Conservation (phyloP, 2,888 invertebrate species). For the Poecilobothrus nobilitatus region DNA sequence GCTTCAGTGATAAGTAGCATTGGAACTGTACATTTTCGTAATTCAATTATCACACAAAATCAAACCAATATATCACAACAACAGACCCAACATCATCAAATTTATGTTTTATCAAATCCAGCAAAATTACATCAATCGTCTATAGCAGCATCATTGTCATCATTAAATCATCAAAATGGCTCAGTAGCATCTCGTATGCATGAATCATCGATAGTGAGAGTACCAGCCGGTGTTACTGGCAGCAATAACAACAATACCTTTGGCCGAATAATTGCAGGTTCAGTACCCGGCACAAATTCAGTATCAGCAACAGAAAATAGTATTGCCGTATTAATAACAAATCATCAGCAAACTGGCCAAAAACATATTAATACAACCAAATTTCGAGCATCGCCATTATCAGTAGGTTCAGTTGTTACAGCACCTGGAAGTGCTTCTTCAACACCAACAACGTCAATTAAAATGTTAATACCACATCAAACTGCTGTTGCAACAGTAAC, state of each 20-base stretch:
- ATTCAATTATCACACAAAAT: conserved; percentile 9
- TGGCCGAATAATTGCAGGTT: conserved; percentile 37
- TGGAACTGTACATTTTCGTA: conserved; percentile 44
- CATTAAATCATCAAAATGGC: conserved; percentile 17
- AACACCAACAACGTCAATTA: conserved; percentile 19
- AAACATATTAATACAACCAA: conserved; percentile 8
- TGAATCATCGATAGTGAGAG: conserved; percentile 21
- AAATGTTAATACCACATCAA: conserved; percentile 42
- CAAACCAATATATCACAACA: conserved; percentile 1
- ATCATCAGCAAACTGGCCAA: conserved; percentile 12
- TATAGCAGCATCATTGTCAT: not conserved
- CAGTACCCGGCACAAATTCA: conserved; percentile 14
- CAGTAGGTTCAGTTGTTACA: conserved; percentile 15
- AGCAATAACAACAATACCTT: conserved; percentile 31
- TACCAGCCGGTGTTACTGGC: conserved; percentile 28
- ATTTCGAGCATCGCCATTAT: conserved; percentile 22
- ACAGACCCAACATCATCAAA: conserved; percentile 23
- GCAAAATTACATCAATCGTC: conserved; percentile 17
- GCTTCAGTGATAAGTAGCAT: conserved; percentile 52
- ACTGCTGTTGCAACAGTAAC: conserved; percentile 44
- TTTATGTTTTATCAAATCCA: conserved; percentile 30
- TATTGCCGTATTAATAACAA: conserved; percentile 29
- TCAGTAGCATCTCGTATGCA: conserved; percentile 17
- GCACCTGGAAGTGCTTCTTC: conserved; percentile 4
- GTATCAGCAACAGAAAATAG: not conserved